Base-by-base conservation (phyloP, 2,113 vertebrate genomes). In the Ornithorhynchus anatinus region DNA sequence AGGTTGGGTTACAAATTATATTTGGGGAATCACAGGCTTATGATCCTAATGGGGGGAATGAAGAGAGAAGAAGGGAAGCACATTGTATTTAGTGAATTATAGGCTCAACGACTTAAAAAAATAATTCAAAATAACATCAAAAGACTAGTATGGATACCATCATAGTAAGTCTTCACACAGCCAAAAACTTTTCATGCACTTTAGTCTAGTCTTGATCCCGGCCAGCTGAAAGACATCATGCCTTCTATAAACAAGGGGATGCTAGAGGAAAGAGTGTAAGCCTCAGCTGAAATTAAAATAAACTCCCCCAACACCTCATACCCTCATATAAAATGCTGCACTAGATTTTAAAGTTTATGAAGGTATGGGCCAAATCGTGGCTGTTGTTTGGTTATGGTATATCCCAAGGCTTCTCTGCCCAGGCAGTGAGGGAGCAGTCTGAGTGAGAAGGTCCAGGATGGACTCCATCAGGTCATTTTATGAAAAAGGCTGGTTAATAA, bases 391-490 rank as follows among this genome's bases (percentile, higher is more conserved):
- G 38, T 56, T 37, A 45, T 37, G 16, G 23, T 9, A 35, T 38
- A n/a, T 40, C n/a, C 43, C 29, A 14, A 76, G 62, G 33, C 44
- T 33, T 36, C 44, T 38, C 37, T 36, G 42, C 50, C 42, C 5
- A 0, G 15, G 60, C 31, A 44, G 59, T 47, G 25, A 8, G 39
- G 1, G 10, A 2, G 8, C 32, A 52, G 38, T 29, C 39, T 10
- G 42, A 20, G 14, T 23, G 66, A 51, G 67, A 69, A 60, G 48
- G 44, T 5, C 53, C 52, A 7, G 0, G 23, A 75, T 79, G 63
- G 20, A 61, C 64, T 67, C 37, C 39, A 69, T 77, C 63, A 81
- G 38, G 15, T 8, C 45, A 29, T 3, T 14, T 59, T 76, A 60
- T 43, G 69, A 81, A 13, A 22, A 69, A 45, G 63, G 56, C 25